These are phyloP conservation scores for Atta colombica DNA, from an alignment of 1,140 invertebrate genomes.

Conservation along the genomic window DNA sequence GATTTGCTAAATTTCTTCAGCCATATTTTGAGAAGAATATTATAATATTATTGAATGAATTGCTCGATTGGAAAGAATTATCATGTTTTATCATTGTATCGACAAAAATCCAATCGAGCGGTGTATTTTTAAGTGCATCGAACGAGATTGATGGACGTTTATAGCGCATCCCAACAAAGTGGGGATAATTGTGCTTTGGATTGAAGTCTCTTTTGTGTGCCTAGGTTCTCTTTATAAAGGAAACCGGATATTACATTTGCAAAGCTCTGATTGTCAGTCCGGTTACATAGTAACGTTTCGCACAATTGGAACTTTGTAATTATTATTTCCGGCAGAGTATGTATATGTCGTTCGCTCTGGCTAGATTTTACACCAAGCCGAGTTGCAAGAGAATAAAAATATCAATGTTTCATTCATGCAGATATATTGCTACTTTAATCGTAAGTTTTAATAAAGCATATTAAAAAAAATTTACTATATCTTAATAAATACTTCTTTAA, in stretches of 20 bases:
- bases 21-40: background rate
- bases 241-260: slow-evolving; percentile 78
- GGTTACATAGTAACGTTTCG: slow-evolving; percentile 66
- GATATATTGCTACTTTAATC: background rate
- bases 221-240: slow-evolving; percentile 71
- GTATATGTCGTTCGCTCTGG: background rate
- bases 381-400: background rate
- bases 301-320: slow-evolving; percentile 66
- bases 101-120: slow-evolving; percentile 11
- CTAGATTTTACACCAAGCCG: background rate
- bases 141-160: slow-evolving; percentile 70
- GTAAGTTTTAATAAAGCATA: background rate
- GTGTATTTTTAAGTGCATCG: slow-evolving; percentile 49
- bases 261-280: slow-evolving; percentile 66
- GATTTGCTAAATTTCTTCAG: background rate
- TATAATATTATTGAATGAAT: background rate
- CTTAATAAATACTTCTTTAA: no score
- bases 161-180: background rate
- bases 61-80: background rate
- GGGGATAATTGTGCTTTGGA: slow-evolving; percentile 72
- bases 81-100: background rate
- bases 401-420: slow-evolving; percentile 5
- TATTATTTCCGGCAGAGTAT: slow-evolving; percentile 60
- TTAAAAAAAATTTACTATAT: no score
- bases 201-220: slow-evolving; percentile 73